Evolutionary conservation across 2,888 invertebrate species (phyloP).

Genomic region (Leucophenga montana): DNA sequence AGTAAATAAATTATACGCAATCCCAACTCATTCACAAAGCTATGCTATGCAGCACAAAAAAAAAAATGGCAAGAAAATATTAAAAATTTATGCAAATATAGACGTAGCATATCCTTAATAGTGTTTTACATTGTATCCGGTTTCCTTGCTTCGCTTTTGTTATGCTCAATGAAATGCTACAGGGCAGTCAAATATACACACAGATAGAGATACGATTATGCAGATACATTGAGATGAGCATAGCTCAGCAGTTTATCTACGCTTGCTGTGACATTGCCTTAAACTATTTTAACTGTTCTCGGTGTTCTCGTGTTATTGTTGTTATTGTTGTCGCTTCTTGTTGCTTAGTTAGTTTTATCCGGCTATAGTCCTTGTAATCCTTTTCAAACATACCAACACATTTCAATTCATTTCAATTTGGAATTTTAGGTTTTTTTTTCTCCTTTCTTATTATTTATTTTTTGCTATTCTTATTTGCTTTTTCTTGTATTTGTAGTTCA

Average conservation of each 20-base stretch:
- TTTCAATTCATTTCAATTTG: constrained; percentile 50
- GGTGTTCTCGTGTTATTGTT: constrained; percentile 13
- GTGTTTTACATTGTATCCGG: constrained; percentile 22
- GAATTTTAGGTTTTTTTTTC: constrained; percentile 11
- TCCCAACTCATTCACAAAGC: background rate
- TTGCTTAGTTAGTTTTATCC: constrained; percentile 33
- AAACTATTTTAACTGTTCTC: constrained; percentile 16
- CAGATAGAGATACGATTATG: background rate
- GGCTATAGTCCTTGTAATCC: constrained; percentile 33
- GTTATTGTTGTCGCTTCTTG: constrained; percentile 18
- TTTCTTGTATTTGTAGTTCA: constrained; percentile 1
- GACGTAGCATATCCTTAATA: constrained; percentile 29
- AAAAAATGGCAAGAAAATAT: constrained; percentile 28
- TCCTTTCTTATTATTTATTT: constrained; percentile 1
- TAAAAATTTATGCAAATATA: constrained; percentile 36
- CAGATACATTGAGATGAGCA: background rate
- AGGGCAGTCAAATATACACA: constrained; percentile 8
- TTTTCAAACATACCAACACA: constrained; percentile 27
- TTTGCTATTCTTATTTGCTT: background rate
- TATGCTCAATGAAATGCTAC: background rate
- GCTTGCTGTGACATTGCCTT: constrained; percentile 13
- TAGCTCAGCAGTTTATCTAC: constrained; percentile 9
- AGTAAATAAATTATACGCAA: constrained; percentile 23
- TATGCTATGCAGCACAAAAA: background rate
- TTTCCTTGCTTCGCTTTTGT: background rate